Base-by-base conservation (phyloP, 2,888 invertebrate species). In the Aleiodes leptofemur region DNA sequence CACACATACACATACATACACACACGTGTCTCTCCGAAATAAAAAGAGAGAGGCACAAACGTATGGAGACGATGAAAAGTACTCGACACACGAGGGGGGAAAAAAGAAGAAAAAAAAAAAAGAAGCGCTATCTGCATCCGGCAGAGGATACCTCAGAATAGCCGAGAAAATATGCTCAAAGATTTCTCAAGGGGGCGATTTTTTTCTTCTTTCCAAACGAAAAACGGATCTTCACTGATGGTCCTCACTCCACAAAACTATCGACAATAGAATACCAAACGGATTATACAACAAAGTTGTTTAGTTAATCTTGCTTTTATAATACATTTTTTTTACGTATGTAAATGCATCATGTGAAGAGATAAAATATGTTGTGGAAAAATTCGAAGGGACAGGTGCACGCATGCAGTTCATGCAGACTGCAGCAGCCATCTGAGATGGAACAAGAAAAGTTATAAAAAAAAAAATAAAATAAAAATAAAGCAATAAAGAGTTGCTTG, bases 101-200 rank as follows among this genome's bases (percentile, higher is more conserved):
- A 23, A 2, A 23, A 23, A 23, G 2, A 23, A 23, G 2, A 23
- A 2, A 23, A 23, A 2, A 23, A 23, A 72, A 69, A 61, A 61
- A 43, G 51, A 61, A 31, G 72, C 80, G 85, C 88, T 89, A 89
- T 89, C 89, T 89, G 86, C 88, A 89, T 89, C 89, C 89, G 89
- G 88, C 88, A 87, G 87, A 87, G 86, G 85, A 86, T 68, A 83
- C 81, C 74, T 72, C 79, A 79, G 76, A 84, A 83, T 83, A 86
- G 88, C 87, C 87, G 85, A 86, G 86, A 87, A 89, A 87, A 88
- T 88, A 88, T 87, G 85, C 83, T 86, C 82, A 80, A 84, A 87
- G 86, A 88, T 88, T 89, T 88, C 88, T 89, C 89, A 80, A 80
- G 86, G 86, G 85, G 38, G 13, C 69, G 74, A 74, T 74, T 11